Base-by-base conservation (phyloP, 64 coral and sea anemone genomes). In the Pachyseris speciosa region DNA sequence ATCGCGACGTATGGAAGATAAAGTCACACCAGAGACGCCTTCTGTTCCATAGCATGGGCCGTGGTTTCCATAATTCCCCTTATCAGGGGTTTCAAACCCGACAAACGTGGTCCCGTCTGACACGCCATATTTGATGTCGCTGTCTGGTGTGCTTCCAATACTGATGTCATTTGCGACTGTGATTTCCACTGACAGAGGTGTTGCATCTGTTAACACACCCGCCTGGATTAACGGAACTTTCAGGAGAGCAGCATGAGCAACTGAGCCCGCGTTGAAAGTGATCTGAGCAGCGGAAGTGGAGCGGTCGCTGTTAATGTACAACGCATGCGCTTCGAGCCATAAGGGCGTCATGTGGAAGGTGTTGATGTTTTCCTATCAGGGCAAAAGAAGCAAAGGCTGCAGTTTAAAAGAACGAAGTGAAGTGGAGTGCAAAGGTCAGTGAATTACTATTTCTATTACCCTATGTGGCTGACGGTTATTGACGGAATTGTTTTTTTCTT, bases 111-210 rank as follows among this genome's bases (percentile, higher is more conserved):
- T n/a, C 9, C 85, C 48, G 34, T 87, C 85, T 20, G 85, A 87
- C 37, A 87, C 55, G 10, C 85, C 85, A 55, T 88, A 88, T 57
- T 2, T 58, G 51, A 75, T 57, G 44, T 88, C 85, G 15, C 85
- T 88, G 85, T 88, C 85, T 7, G 32, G 2, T 10, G 15, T 22
- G 22, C 59, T 49, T 9, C 85, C 85, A 13, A 88, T 88, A n/a
- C 47, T 27, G 43, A 88, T 32, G 69, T 88, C 45, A 60, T 74
- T 32, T 6, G 49, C 85, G 49, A 74, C 85, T 15, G 72, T 74
- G 12, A 88, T 88, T 53, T 72, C 52, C 13, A 88, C 69, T 9
- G 85, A 59, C 22, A 88, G 69, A 19, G 85, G 68, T 3, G 32
- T 57, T 7, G n/a, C 11, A 59, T 55, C 67, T 53, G 68, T 74